These are phyloP conservation scores for Lethrus apterus DNA, from an alignment of 1,140 invertebrate genomes.

Conservation along the genomic window DNA sequence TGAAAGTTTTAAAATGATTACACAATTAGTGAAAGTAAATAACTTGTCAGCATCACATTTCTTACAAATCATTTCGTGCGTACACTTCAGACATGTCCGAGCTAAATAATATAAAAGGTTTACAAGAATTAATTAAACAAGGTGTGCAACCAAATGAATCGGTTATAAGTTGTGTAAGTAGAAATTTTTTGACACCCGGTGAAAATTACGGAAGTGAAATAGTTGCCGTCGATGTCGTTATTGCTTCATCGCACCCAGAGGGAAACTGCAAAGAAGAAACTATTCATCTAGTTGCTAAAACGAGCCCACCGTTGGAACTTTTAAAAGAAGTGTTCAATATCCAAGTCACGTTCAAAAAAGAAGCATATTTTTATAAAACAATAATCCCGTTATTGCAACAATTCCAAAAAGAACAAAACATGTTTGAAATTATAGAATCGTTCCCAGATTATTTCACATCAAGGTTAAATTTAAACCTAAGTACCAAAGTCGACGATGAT, in stretches of 20 bases:
- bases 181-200: conserved; percentile 34
- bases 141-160: no score
- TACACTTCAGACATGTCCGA: no score
- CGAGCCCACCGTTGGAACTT: conserved; percentile 46
- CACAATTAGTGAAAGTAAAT: no score
- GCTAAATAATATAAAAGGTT: no score
- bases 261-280: conserved; percentile 38
- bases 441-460: conserved; percentile 24
- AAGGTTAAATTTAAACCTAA: conserved; percentile 24
- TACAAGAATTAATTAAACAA: no score
- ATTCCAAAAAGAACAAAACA: conserved; percentile 34
- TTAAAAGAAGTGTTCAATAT: conserved; percentile 48
- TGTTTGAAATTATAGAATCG: not conserved
- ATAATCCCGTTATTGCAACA: conserved; percentile 42
- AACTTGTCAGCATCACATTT: no score
- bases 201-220: conserved; percentile 55
- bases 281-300: conserved; percentile 44
- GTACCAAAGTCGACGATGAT: conserved; percentile 28
- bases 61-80: no score
- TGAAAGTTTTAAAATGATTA: no score
- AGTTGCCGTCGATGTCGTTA: conserved; percentile 36
- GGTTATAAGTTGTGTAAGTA: no score
- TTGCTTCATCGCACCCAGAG: conserved; percentile 17
- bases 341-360: conserved; percentile 46
- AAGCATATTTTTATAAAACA: conserved; percentile 45